Conservation (phyloP, 2,888 invertebrate species). For the Electrophaes corylata region DNA sequence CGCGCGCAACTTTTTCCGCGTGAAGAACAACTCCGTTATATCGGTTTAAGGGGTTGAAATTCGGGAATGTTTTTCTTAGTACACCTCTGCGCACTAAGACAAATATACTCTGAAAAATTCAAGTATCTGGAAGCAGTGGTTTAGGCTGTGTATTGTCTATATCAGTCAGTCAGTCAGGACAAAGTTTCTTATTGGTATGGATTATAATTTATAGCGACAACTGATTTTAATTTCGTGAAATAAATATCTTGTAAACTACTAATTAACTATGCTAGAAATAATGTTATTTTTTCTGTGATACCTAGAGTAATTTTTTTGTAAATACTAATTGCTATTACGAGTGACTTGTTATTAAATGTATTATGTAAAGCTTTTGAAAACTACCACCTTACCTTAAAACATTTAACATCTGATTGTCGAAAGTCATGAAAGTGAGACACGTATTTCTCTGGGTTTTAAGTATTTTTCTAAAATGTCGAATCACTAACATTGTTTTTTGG, state of each 20-base stretch:
- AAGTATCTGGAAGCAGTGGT: too few species aligned
- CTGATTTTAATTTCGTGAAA: constrained; percentile 31
- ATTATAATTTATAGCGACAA: background rate
- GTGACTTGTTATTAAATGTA: constrained; percentile 62
- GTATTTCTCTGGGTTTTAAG: background rate
- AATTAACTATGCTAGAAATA: constrained; percentile 64
- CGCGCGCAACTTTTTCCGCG: too few species aligned
- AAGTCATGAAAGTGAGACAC: background rate
- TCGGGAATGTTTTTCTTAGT: too few species aligned
- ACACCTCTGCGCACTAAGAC: too few species aligned
- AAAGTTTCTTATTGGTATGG: too few species aligned
- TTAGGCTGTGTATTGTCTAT: too few species aligned
- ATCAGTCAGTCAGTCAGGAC: too few species aligned
- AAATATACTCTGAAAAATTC: too few species aligned
- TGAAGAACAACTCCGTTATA: too few species aligned
- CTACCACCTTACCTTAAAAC: constrained; percentile 19
- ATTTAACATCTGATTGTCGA: constrained; percentile 40
- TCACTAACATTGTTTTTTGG: constrained; percentile 22
- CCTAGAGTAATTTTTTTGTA: constrained; percentile 79
- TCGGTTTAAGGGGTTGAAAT: too few species aligned
- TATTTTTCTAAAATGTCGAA: background rate
- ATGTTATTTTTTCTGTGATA: constrained; percentile 84
- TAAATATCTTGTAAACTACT: constrained; percentile 55
- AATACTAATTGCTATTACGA: constrained; percentile 64
- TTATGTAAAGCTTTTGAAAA: constrained; percentile 68